Percentiles rank a stretch among this genome's conserved stretches.
These are phyloP conservation scores for Psittacula echo DNA, from an alignment of 2,797 vertebrate species.

Conservation along the genomic window DNA sequence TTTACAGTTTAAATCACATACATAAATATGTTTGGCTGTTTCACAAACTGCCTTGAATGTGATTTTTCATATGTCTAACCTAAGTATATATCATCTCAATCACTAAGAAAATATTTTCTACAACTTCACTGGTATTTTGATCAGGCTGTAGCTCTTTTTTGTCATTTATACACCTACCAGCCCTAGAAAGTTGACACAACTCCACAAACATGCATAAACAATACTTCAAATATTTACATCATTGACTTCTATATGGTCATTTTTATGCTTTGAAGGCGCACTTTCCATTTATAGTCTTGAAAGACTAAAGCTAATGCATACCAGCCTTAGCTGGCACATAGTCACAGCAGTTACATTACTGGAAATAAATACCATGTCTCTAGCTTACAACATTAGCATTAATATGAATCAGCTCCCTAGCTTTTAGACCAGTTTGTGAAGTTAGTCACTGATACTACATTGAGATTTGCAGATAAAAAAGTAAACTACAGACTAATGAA, in stretches of 20 bases:
- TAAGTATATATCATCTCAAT: background rate
- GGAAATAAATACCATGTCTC: background rate
- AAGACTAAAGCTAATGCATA: background rate
- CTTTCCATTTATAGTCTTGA: background rate
- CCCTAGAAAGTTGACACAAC: background rate
- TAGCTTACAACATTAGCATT: background rate
- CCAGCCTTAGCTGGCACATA: background rate
- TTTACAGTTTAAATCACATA: background rate
- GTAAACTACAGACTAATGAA: background rate
- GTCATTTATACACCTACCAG: background rate
- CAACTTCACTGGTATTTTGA: background rate
- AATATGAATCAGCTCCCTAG: background rate
- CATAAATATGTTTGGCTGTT: background rate
- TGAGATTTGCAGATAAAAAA: background rate
- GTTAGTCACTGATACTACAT: background rate
- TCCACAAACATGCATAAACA: background rate
- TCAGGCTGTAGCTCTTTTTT: background rate
- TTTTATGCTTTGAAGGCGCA: background rate
- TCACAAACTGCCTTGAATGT: background rate
- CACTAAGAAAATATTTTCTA: background rate
- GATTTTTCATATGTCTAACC: background rate
- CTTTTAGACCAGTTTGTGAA: background rate
- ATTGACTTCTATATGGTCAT: background rate
- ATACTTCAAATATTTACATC: background rate
- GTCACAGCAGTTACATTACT: background rate